These are phyloP conservation scores for Theonella swinhoei DNA, from an alignment of 37 sponge, comb jelly and placozoan species.

Conservation along the genomic window DNA sequence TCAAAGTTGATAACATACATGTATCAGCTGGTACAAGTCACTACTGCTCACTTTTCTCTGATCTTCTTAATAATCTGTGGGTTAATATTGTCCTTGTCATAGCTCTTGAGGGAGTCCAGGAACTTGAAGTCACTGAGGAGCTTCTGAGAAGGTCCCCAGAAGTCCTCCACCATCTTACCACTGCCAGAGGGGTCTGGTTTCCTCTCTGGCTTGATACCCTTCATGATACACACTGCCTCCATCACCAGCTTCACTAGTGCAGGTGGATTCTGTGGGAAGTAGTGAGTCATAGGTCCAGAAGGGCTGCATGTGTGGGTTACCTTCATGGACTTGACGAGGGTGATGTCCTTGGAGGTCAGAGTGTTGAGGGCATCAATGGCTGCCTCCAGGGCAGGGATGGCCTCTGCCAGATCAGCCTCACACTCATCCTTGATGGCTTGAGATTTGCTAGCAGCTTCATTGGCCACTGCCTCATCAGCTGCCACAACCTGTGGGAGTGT, in stretches of 20 bases:
- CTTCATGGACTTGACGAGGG: conserved; percentile 97
- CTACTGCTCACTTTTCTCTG: conserved; percentile 85
- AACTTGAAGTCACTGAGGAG: conserved; percentile 95
- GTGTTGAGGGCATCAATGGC: conserved; percentile 97
- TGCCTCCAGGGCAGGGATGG: conserved; percentile 96
- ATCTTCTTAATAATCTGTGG: conserved; percentile 95
- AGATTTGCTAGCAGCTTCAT: conserved; percentile 91
- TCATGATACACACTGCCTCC: conserved; percentile 99
- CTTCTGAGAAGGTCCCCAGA: conserved; percentile 97
- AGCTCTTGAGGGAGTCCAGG: conserved; percentile 91
- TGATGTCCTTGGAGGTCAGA: conserved; percentile 96
- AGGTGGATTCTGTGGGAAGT: conserved; percentile 82
- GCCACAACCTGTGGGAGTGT: conserved; percentile 81
- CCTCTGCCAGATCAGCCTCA: conserved; percentile 96
- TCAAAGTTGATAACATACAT: not conserved
- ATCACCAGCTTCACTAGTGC: conserved; percentile 90
- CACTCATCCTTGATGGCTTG: conserved; percentile 98
- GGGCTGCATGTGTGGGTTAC: conserved; percentile 6
- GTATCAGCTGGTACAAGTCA: not conserved
- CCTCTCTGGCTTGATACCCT: conserved; percentile 88
- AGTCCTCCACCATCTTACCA: conserved; percentile 98
- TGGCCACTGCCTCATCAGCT: conserved; percentile 96
- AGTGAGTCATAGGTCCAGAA: not conserved
- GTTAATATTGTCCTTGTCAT: conserved; percentile 97
- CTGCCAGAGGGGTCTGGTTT: conserved; percentile 95